Conservation (phyloP, 2,113 vertebrate genomes). For the Eidolon helvum region DNA sequence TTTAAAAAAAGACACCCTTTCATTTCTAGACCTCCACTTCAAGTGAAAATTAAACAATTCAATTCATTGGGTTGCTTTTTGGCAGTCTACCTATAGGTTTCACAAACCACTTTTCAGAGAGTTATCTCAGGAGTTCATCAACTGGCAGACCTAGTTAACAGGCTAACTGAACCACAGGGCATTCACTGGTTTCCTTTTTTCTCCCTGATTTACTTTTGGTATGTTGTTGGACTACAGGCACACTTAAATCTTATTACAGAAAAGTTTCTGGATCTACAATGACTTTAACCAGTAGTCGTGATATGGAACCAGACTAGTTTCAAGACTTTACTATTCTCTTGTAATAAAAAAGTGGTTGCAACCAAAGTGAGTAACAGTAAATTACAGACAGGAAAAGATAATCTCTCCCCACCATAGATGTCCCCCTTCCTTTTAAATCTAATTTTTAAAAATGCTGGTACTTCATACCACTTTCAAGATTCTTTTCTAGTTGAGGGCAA, state of each 20-base stretch:
- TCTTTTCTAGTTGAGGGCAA: constrained; percentile 25
- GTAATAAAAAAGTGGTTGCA: neutral
- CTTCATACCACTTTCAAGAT: neutral
- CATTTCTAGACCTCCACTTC: constrained; percentile 53
- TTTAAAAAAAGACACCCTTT: constrained; percentile 17
- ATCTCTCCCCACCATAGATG: neutral
- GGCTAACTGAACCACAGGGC: constrained; percentile 66
- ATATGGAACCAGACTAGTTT: neutral
- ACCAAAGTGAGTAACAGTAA: neutral
- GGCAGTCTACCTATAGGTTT: constrained; percentile 71
- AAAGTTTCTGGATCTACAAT: constrained; percentile 32
- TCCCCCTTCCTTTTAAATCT: neutral
- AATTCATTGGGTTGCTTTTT: constrained; percentile 50
- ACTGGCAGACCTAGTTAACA: constrained; percentile 70
- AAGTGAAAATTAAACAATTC: constrained; percentile 74
- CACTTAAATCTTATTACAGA: constrained; percentile 51
- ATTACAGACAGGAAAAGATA: neutral
- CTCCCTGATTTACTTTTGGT: constrained; percentile 11
- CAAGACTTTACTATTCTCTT: neutral
- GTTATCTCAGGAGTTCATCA: constrained; percentile 70
- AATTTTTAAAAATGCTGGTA: neutral
- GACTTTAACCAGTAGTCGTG: neutral
- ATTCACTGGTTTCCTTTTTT: constrained; percentile 25
- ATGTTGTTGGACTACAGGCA: neutral
- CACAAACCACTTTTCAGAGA: constrained; percentile 69